Evolutionary conservation across 2,888 invertebrate genomes (phyloP).

Genomic region (Malthinus flaveolus): DNA sequence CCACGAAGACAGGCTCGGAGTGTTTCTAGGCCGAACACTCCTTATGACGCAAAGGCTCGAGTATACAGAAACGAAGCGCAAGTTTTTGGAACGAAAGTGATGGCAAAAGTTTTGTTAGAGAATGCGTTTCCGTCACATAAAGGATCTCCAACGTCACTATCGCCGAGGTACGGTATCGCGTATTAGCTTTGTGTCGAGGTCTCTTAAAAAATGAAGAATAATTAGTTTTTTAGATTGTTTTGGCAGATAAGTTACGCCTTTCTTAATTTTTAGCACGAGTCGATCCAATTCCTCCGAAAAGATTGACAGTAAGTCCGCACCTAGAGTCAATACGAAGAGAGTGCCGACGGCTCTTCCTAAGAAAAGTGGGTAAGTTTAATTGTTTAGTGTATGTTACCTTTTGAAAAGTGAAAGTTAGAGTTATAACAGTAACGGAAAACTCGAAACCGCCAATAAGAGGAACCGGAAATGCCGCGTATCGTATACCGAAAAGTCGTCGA

Average conservation of each 20-base stretch:
- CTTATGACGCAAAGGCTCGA: not conserved
- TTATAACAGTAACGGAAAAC: slow-evolving; percentile 42
- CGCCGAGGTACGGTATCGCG: not conserved
- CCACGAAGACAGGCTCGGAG: not conserved
- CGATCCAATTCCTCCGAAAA: not conserved
- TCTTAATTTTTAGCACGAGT: not conserved
- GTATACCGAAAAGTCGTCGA: slow-evolving; percentile 18
- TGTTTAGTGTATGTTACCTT: slow-evolving; percentile 18
- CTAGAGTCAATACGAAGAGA: not conserved
- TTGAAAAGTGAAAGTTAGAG: slow-evolving; percentile 58
- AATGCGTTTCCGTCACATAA: slow-evolving; percentile 1
- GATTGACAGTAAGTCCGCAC: slow-evolving; percentile 7
- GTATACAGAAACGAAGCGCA: slow-evolving; percentile 11
- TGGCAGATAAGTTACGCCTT: too few species aligned
- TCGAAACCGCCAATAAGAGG: slow-evolving; percentile 33
- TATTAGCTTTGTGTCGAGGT: not conserved
- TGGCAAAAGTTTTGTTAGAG: slow-evolving; percentile 7
- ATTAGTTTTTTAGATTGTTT: too few species aligned
- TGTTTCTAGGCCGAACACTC: not conserved
- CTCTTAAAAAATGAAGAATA: not conserved
- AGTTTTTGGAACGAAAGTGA: slow-evolving; percentile 15
- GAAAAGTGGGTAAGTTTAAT: slow-evolving; percentile 34
- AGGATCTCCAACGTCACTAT: not conserved
- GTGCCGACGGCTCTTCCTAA: slow-evolving; percentile 17
- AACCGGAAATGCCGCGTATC: slow-evolving; percentile 8